Evolutionary conservation across 37 sponge, comb jelly and placozoan genomes (phyloP).

Genomic region (Beroe forskalii): DNA sequence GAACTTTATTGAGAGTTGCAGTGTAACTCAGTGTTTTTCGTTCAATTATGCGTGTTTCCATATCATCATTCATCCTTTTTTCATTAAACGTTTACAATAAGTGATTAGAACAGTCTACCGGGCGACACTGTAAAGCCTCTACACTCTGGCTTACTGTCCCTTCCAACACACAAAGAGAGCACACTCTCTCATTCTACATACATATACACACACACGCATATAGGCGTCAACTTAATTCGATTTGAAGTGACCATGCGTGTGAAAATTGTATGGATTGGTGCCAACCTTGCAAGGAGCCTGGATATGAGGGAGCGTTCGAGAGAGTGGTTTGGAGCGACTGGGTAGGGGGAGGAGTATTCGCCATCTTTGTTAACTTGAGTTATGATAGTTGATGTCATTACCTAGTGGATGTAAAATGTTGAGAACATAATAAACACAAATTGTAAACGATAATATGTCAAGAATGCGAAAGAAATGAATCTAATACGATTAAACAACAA

Average conservation of each 20-base stretch:
- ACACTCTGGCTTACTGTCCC: no score
- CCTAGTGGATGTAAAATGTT: neutral
- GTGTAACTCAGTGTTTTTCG: no score
- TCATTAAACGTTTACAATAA: no score
- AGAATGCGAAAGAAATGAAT: slow-evolving; percentile 25
- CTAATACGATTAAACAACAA: no score
- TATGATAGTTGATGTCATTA: slow-evolving; percentile 54
- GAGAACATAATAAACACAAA: neutral
- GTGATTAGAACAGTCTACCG: no score
- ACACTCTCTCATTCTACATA: neutral
- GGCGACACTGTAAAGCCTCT: no score
- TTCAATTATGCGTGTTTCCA: no score
- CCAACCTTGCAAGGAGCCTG: neutral
- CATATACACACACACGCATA: neutral
- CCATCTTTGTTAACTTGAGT: slow-evolving; percentile 63
- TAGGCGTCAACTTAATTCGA: neutral
- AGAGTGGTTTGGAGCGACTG: slow-evolving; percentile 41
- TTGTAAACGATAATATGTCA: neutral
- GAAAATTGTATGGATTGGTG: neutral
- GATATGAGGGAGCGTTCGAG: slow-evolving; percentile 24
- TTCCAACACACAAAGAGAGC: neutral
- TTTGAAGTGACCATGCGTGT: neutral
- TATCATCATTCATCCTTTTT: no score
- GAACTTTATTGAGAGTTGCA: no score
- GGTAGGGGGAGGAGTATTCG: slow-evolving; percentile 45